A percentile compares a stretch with the other conserved stretches of the same genome.
Conservation (phyloP, 2,888 invertebrate species). For the Megalurothrips usitatus region DNA sequence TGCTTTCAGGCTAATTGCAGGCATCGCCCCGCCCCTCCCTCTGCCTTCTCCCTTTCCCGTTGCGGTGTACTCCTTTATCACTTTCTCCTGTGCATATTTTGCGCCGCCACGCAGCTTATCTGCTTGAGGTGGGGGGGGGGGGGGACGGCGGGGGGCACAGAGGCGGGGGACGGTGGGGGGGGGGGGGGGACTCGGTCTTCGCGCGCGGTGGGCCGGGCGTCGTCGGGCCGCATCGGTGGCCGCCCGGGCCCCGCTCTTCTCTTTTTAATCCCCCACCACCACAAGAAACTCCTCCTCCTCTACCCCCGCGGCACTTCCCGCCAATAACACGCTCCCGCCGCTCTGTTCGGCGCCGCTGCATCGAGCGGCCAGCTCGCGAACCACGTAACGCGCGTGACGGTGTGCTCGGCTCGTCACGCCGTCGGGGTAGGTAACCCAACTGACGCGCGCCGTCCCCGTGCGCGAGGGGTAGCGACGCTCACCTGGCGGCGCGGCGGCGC, state of each 20-base stretch:
- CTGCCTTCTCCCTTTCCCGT: neutral
- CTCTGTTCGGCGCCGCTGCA: too few relatives aligned
- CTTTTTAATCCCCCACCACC: too few relatives aligned
- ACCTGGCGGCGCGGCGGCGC: neutral
- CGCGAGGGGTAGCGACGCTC: neutral
- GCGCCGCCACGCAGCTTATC: neutral
- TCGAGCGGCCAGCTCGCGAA: too few relatives aligned
- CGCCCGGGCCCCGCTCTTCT: too few relatives aligned
- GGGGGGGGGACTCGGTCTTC: neutral
- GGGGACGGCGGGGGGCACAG: neutral
- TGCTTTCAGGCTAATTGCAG: constrained; percentile 20
- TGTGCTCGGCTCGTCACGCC: too few relatives aligned
- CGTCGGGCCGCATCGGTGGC: neutral
- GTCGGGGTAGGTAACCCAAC: neutral
- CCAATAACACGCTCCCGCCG: too few relatives aligned
- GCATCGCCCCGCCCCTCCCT: neutral
- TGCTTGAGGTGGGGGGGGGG: neutral
- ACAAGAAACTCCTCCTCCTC: too few relatives aligned
- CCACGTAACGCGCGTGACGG: too few relatives aligned
- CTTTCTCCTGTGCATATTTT: constrained; percentile 21
- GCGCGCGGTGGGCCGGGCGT: neutral
- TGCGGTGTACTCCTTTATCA: neutral
- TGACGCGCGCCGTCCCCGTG: neutral
- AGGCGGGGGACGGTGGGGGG: neutral
- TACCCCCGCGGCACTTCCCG: too few relatives aligned